Conservation (phyloP, 2,888 invertebrate species). For the Nasonia oneida region DNA sequence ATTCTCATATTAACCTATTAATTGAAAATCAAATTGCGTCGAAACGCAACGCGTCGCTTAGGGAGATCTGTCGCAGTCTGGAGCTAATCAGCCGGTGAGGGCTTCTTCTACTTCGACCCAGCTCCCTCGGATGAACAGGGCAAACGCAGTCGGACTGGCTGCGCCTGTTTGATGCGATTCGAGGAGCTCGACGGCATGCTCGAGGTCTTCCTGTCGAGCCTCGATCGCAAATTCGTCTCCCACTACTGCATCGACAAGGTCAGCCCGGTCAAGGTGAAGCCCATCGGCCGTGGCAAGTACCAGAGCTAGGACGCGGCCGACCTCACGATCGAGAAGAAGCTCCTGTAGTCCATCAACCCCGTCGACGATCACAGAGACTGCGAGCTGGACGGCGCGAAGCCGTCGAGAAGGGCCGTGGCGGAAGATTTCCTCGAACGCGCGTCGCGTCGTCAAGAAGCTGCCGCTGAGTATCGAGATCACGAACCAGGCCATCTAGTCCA, state of each 20-base stretch:
- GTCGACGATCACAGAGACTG: slow-evolving; percentile 65
- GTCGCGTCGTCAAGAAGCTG: slow-evolving; percentile 45
- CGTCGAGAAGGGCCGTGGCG: too few relatives aligned
- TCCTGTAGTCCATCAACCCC: slow-evolving; percentile 67
- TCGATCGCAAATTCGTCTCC: slow-evolving; percentile 69
- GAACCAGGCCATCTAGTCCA: slow-evolving; percentile 65
- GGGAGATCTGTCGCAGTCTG: slow-evolving; percentile 82
- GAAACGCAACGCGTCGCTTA: background rate
- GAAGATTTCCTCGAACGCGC: too few relatives aligned
- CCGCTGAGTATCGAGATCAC: slow-evolving; percentile 68
- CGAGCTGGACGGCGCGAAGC: slow-evolving; percentile 67
- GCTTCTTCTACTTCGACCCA: slow-evolving; percentile 82
- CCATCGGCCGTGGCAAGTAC: slow-evolving; percentile 66
- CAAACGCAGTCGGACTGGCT: slow-evolving; percentile 59
- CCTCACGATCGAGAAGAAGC: slow-evolving; percentile 65
- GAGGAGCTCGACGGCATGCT: slow-evolving; percentile 67
- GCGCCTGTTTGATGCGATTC: slow-evolving; percentile 71
- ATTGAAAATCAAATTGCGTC: too few relatives aligned
- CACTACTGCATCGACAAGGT: slow-evolving; percentile 73
- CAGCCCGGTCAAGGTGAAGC: slow-evolving; percentile 66
- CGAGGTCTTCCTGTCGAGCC: slow-evolving; percentile 67
- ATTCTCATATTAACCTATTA: too few relatives aligned
- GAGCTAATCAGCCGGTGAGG: slow-evolving; percentile 77
- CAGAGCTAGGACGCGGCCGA: slow-evolving; percentile 9
- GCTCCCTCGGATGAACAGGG: slow-evolving; percentile 83